Base-by-base conservation (phyloP, 2,113 vertebrate species). In the Pachypanchax playfairii region DNA sequence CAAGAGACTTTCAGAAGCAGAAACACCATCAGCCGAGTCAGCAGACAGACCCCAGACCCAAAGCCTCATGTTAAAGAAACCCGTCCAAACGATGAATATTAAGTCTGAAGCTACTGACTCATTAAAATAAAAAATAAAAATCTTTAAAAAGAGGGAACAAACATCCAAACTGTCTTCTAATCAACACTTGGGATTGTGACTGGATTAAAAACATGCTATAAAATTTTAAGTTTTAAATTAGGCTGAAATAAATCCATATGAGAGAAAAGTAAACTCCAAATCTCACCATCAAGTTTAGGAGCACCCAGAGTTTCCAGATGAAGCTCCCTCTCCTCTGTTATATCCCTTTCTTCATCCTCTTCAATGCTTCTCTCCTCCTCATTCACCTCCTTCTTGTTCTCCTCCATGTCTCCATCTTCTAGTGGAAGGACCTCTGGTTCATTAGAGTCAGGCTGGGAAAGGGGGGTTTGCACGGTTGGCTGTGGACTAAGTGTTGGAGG, bases 341-440 rank as follows among this genome's bases (percentile, higher is more conserved):
- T 58, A 18, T 88, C 77, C 33, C 68, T 73, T 36, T 83, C 84
- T 60, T 63, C 83, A 18, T 87, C 82, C 7, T 65, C 68, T 29
- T 47, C 77, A 2, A 17, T 71, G 60, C 70, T 85, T 64, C 70
- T 78, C 44, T 85, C 75, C 18, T 83, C 79, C 22, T 83, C 71
- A 2, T 67, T 70, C 31, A 77, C 75, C 20, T 85, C 80, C 13
- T 83, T 67, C 29, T 80, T 83, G 53, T 58, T 79, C 31, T 84
- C 87, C 5, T 71, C 87, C 57, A 87, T 73, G 46, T 82, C 70
- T 18, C 61, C 43, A 1, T 86, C 85, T 55, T 85, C 85, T n/a
- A 44, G 69, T 52, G 85, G 81, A 46, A 93, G 91, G 28, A 91
- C 57, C 13, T 84, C 82, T 0, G 87, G 88, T 57, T 92, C 89